A percentile compares a stretch with the other conserved stretches of the same genome.
Conservation (phyloP, 1,140 invertebrate species). For the Drosophila ercepeae region DNA sequence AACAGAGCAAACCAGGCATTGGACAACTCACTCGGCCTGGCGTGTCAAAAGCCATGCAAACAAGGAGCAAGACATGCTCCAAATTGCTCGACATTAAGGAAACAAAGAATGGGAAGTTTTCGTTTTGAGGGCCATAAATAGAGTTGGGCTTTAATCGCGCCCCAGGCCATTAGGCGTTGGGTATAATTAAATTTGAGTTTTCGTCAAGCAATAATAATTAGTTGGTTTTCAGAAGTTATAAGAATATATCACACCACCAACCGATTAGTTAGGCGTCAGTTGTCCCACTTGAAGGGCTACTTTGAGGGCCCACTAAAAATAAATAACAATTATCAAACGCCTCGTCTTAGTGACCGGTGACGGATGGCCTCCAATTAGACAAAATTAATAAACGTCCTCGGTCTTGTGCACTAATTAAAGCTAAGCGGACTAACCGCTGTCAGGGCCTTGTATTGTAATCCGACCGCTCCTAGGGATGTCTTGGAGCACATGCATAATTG, state of each 20-base stretch:
- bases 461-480: not conserved
- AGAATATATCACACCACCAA: conserved; percentile 32
- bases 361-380: conserved; percentile 59
- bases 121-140: conserved; percentile 45
- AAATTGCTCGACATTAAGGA: conserved; percentile 33
- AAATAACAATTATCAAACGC: conserved; percentile 67
- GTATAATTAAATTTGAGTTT: conserved; percentile 57
- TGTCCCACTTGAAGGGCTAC: conserved; percentile 13
- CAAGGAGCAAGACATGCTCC: conserved; percentile 27
- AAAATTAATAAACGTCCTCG: conserved; percentile 55
- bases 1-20: not conserved
- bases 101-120: conserved; percentile 27
- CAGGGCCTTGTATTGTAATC: conserved; percentile 11
- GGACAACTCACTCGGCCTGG: conserved; percentile 6
- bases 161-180: conserved; percentile 40
- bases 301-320: conserved; percentile 51
- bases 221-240: conserved; percentile 3
- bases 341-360: conserved; percentile 1
- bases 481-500: conserved; percentile 58
- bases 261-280: conserved; percentile 52
- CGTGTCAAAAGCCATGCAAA: conserved; percentile 49
- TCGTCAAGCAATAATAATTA: conserved; percentile 34
- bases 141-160: conserved; percentile 43
- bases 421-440: conserved; percentile 27
- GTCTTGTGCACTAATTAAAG: conserved; percentile 70